Conservation (phyloP, 2,888 invertebrate species). For the Timandra comae region DNA sequence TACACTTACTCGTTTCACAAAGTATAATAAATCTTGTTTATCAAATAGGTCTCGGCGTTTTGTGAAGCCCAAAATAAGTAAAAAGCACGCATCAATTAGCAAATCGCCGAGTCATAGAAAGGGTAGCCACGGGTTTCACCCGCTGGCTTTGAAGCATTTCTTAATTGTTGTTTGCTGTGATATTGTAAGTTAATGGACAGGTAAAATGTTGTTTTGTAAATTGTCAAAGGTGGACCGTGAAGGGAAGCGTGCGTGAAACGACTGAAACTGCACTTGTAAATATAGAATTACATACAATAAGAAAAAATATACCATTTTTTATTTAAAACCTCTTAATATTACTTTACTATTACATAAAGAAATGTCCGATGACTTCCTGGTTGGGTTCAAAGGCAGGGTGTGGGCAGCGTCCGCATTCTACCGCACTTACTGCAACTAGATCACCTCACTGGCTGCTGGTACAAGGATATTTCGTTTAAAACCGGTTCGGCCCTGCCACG, state of each 20-base stretch:
- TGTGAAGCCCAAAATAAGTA: constrained; percentile 51
- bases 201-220: constrained; percentile 55
- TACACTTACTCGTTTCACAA: constrained; percentile 91
- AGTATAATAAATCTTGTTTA: constrained; percentile 58
- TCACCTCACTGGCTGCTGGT: constrained; percentile 57
- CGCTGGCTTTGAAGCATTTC: constrained; percentile 62
- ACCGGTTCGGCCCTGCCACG: constrained; percentile 58
- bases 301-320: constrained; percentile 17
- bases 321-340: constrained; percentile 4
- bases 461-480: constrained; percentile 62
- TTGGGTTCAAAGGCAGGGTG: constrained; percentile 42
- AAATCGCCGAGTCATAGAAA: constrained; percentile 63
- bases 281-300: constrained; percentile 45
- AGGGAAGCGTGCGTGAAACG: constrained; percentile 39
- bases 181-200: constrained; percentile 72
- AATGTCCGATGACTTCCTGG: constrained; percentile 54
- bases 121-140: constrained; percentile 45
- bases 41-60: constrained; percentile 50
- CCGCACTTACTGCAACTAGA: constrained; percentile 56
- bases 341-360: constrained; percentile 13
- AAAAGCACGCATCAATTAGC: constrained; percentile 64
- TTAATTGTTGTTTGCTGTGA: constrained; percentile 75
- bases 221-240: constrained; percentile 39
- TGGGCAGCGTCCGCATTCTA: constrained; percentile 71
- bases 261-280: constrained; percentile 62